Evolutionary conservation across 2,113 vertebrate genomes (phyloP).

Genomic region (Rhabdomys dilectus): DNA sequence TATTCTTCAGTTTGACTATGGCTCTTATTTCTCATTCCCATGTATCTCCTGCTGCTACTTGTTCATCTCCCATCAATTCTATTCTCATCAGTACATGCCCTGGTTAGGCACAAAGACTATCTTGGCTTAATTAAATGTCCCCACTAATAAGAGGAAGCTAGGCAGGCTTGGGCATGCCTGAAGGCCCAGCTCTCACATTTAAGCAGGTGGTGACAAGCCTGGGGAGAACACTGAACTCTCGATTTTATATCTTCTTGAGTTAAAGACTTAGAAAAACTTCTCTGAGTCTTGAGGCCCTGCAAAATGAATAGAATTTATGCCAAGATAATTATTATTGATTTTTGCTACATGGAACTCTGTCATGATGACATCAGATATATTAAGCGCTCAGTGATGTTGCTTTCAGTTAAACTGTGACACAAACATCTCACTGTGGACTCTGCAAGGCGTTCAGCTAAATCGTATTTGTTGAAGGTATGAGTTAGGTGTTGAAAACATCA

Average conservation of each 20-base stretch:
- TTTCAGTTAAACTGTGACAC: conserved; percentile 13
- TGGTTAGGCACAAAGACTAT: conserved; percentile 43
- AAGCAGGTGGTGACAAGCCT: not conserved
- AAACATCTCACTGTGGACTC: not conserved
- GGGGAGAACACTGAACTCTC: not conserved
- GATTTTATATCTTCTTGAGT: conserved; percentile 19
- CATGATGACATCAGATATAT: conserved; percentile 15
- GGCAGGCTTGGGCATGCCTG: not conserved
- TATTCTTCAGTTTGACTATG: conserved; percentile 74
- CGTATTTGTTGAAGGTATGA: not conserved
- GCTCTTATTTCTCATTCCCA: conserved; percentile 66
- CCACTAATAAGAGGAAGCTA: conserved; percentile 45
- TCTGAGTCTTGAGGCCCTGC: not conserved
- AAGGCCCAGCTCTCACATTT: not conserved
- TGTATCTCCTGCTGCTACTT: conserved; percentile 75
- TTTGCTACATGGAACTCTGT: conserved; percentile 13
- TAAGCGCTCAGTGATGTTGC: not conserved
- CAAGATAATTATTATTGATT: conserved; percentile 62
- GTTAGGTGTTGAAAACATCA: conserved; percentile 20
- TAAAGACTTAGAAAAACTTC: conserved; percentile 38
- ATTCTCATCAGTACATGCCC: conserved; percentile 67
- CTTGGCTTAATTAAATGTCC: conserved; percentile 74
- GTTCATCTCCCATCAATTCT: conserved; percentile 79
- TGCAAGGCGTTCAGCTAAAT: not conserved
- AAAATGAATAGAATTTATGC: conserved; percentile 49